phyloP scores from a whole-genome alignment of 1,140 invertebrate species.

The Drosophila prosaltans region DNA sequence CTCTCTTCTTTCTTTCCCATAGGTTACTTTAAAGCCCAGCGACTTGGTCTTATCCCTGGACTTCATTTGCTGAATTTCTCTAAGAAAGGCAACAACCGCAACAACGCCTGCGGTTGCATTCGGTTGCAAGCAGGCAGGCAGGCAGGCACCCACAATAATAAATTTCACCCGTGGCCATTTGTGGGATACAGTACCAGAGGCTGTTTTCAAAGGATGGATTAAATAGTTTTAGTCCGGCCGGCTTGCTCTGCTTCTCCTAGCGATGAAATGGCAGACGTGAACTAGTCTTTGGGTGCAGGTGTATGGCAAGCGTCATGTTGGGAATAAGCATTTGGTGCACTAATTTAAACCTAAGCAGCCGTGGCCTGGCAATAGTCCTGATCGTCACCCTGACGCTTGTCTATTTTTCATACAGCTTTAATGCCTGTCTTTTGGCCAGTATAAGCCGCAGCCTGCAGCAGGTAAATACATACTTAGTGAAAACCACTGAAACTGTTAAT shows the following conservation, averaged over 20 bases:
- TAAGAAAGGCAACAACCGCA: slow-evolving; percentile 29
- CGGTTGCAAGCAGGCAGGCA: not conserved
- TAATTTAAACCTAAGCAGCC: slow-evolving; percentile 77
- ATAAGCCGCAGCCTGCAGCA: slow-evolving; percentile 82
- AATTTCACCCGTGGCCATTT: not conserved
- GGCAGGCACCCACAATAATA: not conserved
- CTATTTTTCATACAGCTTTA: slow-evolving; percentile 85
- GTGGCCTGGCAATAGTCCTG: slow-evolving; percentile 80
- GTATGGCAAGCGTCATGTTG: slow-evolving; percentile 51
- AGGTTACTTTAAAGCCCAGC: slow-evolving; percentile 8
- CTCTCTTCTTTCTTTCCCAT: slow-evolving; percentile 31
- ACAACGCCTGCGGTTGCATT: slow-evolving; percentile 24
- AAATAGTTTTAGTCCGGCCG: not conserved
- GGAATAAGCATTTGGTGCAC: slow-evolving; percentile 76
- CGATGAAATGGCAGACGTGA: slow-evolving; percentile 12
- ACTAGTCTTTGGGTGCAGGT: not conserved
- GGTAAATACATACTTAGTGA: slow-evolving; percentile 73
- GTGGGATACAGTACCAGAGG: not conserved
- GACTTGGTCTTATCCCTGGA: slow-evolving; percentile 47
- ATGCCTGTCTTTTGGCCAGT: slow-evolving; percentile 85
- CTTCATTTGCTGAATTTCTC: slow-evolving; percentile 62
- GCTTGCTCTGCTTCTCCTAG: not conserved
- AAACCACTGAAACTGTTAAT: not conserved
- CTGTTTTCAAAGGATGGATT: not conserved
- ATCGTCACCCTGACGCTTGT: slow-evolving; percentile 82